A percentile compares a stretch with the other conserved stretches of the same genome.
Evolutionary conservation across 2,113 vertebrate species (phyloP).

Genomic region (Periophthalmus modestus): DNA sequence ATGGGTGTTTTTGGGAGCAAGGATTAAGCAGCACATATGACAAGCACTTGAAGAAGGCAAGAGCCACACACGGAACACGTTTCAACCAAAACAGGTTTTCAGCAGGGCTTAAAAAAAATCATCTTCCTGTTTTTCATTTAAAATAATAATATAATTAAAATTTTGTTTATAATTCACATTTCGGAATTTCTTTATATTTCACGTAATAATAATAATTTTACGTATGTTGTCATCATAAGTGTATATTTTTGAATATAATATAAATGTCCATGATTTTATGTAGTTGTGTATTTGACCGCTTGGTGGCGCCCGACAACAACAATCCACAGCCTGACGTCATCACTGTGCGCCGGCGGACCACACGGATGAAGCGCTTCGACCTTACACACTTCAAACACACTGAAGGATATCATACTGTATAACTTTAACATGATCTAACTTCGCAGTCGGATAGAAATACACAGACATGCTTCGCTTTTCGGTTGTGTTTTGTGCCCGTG

Average conservation of each 20-base stretch:
- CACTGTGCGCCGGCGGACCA: constrained; percentile 18
- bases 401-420: background rate
- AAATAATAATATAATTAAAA: too few relatives aligned
- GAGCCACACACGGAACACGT: too few relatives aligned
- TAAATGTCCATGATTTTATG: background rate
- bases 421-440: background rate
- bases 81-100: too few relatives aligned
- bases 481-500: constrained; percentile 42
- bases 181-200: background rate
- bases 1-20: too few relatives aligned
- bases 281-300: background rate
- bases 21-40: too few relatives aligned
- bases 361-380: constrained; percentile 28
- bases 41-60: too few relatives aligned
- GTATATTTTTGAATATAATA: too few relatives aligned
- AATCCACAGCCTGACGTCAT: background rate
- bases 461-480: constrained; percentile 62
- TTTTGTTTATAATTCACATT: too few relatives aligned
- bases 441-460: background rate
- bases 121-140: too few relatives aligned
- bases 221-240: too few relatives aligned
- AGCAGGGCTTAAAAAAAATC: too few relatives aligned
- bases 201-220: too few relatives aligned
- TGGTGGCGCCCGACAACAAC: background rate
- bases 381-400: constrained; percentile 22